These are phyloP conservation scores for Choloepus hoffmanni DNA, from an alignment of 2,113 vertebrate species.

Conservation along the genomic window DNA sequence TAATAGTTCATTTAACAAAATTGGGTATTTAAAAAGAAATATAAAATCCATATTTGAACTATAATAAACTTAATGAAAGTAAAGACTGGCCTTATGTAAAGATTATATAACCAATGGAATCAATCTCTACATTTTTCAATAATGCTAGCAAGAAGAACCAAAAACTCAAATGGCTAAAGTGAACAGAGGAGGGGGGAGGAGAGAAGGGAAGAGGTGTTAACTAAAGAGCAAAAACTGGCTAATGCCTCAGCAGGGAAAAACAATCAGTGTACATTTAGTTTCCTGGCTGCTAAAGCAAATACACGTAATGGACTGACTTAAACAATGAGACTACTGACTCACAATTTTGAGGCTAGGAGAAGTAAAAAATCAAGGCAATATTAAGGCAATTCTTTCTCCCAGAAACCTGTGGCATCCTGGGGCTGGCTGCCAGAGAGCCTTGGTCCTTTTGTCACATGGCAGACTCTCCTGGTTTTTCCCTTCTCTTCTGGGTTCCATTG, in stretches of 20 bases:
- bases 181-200: background rate
- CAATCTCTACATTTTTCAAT: background rate
- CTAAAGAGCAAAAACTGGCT: background rate
- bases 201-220: accelerated
- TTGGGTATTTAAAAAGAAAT: background rate
- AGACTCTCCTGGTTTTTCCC: too few species aligned
- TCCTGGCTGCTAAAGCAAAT: too few species aligned
- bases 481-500: too few species aligned
- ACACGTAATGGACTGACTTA: too few species aligned
- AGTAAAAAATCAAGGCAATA: too few species aligned
- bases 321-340: too few species aligned
- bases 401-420: too few species aligned
- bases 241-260: background rate
- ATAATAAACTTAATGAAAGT: background rate
- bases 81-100: background rate
- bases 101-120: background rate
- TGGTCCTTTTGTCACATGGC: too few species aligned
- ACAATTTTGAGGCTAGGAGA: too few species aligned
- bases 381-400: too few species aligned
- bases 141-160: background rate
- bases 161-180: background rate
- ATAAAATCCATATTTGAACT: background rate
- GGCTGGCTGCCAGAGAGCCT: too few species aligned
- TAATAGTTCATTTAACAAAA: background rate
- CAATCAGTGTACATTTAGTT: background rate